Conservation (phyloP, 2,888 invertebrate genomes). For the Subacronicta megacephala region DNA sequence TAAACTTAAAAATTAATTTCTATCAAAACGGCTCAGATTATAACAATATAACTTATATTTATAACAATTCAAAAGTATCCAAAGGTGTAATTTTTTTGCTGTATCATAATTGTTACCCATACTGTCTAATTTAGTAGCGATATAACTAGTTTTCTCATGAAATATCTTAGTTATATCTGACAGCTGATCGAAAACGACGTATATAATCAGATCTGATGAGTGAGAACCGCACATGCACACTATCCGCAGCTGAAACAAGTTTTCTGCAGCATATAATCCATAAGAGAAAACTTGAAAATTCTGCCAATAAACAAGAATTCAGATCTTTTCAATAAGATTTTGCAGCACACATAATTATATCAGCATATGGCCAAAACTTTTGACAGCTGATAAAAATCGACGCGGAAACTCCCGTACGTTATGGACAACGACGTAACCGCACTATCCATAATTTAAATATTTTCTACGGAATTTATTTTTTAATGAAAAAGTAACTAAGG, state of each 20-base stretch:
- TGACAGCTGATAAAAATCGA: conserved; percentile 20
- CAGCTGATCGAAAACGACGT: not conserved
- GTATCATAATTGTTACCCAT: no score
- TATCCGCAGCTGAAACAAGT: not conserved
- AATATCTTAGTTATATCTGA: not conserved
- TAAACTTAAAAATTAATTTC: no score
- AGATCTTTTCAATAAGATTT: not conserved
- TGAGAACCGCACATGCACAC: not conserved
- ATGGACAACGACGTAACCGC: conserved; percentile 28
- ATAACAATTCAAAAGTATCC: no score
- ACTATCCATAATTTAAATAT: conserved; percentile 22
- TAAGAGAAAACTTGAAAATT: not conserved
- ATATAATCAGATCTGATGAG: not conserved
- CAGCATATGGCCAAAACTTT: not conserved
- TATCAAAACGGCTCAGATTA: no score
- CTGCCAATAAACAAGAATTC: not conserved
- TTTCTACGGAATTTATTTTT: conserved; percentile 22
- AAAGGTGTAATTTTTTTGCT: no score
- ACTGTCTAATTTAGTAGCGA: no score
- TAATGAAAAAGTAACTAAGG: conserved; percentile 27
- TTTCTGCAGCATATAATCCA: not conserved
- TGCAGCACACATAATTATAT: not conserved
- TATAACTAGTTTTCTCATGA: no score
- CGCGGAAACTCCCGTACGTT: conserved; percentile 15
- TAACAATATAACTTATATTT: no score